Percentiles rank a stretch among this genome's conserved stretches.
phyloP scores from a whole-genome alignment of 1,140 invertebrate species.

The Drosophila obscura region DNA sequence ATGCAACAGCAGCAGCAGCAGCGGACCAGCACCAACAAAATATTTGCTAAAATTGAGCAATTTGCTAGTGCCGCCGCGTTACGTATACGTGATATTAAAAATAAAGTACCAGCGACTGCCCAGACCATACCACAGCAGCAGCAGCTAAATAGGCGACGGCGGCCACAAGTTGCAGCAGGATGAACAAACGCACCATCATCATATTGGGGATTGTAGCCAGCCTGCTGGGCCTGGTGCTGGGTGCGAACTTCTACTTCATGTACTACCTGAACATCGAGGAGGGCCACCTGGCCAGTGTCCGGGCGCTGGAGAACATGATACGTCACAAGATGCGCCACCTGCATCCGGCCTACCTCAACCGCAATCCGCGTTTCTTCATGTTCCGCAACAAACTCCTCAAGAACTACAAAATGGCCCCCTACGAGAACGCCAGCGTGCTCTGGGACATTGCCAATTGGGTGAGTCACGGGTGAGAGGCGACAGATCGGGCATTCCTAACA shows the following conservation, averaged over 20 bases:
- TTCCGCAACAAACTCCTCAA: constrained; percentile 81
- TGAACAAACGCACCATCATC: constrained; percentile 79
- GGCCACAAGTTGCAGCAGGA: constrained; percentile 30
- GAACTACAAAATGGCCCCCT: constrained; percentile 72
- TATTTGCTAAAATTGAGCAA: constrained; percentile 70
- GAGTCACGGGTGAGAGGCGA: constrained; percentile 23
- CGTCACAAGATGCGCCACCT: constrained; percentile 74
- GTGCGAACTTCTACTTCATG: constrained; percentile 84
- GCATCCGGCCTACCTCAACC: constrained; percentile 80
- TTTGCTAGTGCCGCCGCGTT: constrained; percentile 56
- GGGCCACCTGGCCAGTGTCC: constrained; percentile 66
- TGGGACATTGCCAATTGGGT: constrained; percentile 84
- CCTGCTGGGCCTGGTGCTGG: constrained; percentile 67
- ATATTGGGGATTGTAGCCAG: constrained; percentile 71
- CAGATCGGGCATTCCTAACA: background rate
- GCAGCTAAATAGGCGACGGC: constrained; percentile 16
- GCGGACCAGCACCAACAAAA: constrained; percentile 57
- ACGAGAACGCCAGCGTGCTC: constrained; percentile 77
- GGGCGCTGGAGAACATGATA: constrained; percentile 74
- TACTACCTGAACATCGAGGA: constrained; percentile 81
- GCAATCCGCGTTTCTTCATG: constrained; percentile 83
- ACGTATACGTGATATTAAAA: constrained; percentile 77
- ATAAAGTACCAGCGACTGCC: constrained; percentile 60
- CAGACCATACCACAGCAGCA: constrained; percentile 28
- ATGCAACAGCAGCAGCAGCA: constrained; percentile 50